A percentile compares a stretch with the other conserved stretches of the same genome.
phyloP scores from a whole-genome alignment of 2,113 vertebrate genomes.

The Daboia siamensis region DNA sequence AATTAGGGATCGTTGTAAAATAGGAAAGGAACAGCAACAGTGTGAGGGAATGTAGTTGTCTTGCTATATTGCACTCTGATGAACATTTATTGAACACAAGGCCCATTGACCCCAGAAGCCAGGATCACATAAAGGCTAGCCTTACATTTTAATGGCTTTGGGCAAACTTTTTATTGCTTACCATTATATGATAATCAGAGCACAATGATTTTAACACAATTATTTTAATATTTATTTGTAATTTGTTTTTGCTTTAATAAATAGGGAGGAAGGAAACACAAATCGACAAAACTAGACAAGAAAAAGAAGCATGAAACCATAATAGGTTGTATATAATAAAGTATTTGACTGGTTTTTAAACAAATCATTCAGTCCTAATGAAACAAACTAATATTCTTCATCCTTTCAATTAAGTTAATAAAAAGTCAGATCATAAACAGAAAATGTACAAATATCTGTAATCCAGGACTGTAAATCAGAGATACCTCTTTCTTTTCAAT shows the following conservation, averaged over 20 bases:
- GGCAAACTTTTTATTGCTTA: not conserved
- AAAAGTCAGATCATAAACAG: not conserved
- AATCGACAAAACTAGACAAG: not conserved
- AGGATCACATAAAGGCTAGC: not conserved
- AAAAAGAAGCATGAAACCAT: not conserved
- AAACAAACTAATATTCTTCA: not conserved
- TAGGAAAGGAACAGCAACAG: not conserved
- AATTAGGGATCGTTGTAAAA: not conserved
- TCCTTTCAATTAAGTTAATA: not conserved
- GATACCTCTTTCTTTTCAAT: not conserved
- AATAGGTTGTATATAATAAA: not conserved
- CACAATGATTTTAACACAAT: not conserved
- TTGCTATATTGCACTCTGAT: not conserved
- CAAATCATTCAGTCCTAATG: not conserved
- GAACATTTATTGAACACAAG: not conserved
- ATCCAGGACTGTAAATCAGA: not conserved
- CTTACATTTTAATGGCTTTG: not conserved
- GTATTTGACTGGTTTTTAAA: not conserved
- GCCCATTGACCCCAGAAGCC: not conserved
- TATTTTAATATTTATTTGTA: not conserved
- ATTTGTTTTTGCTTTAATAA: not conserved
- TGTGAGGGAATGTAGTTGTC: not conserved
- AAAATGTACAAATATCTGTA: not conserved
- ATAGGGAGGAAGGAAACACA: not conserved
- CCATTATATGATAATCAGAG: not conserved